These are phyloP conservation scores for Brachynemurus nebulosus DNA, from an alignment of 2,888 invertebrate species.

Conservation along the genomic window DNA sequence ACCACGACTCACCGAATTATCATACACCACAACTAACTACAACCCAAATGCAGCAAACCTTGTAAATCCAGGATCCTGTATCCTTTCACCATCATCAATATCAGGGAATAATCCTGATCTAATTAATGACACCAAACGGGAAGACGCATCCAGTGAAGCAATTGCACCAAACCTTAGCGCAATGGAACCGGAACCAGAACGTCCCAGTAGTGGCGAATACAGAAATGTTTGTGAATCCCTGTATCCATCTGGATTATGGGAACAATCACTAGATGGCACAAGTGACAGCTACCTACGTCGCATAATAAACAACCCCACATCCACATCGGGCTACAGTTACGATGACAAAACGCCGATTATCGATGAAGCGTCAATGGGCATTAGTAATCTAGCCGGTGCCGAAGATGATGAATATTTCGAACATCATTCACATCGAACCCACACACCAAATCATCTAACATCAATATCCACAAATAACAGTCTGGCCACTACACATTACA, in stretches of 20 bases:
- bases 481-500: conserved; percentile 21
- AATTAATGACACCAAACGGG: conserved; percentile 66
- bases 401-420: conserved; percentile 33
- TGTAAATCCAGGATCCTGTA: conserved; percentile 47
- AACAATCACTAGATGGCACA: conserved; percentile 26
- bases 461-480: conserved; percentile 27
- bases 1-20: conserved; percentile 50
- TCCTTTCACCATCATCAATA: conserved; percentile 60
- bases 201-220: conserved; percentile 64
- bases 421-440: conserved; percentile 24
- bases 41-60: conserved; percentile 51
- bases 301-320: conserved; percentile 38
- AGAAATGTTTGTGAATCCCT: conserved; percentile 59
- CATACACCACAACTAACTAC: conserved; percentile 54
- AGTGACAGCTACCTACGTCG: conserved; percentile 32
- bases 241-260: conserved; percentile 72
- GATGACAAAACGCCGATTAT: conserved; percentile 67
- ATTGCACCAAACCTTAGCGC: no score
- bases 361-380: conserved; percentile 41
- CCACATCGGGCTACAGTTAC: conserved; percentile 44
- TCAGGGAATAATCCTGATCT: conserved; percentile 72
- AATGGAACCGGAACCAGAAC: conserved; percentile 23
- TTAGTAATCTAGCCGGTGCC: conserved; percentile 44
- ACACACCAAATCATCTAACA: no score
- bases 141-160: conserved; percentile 34